These are phyloP conservation scores for Lepisosteus oculatus DNA, from an alignment of 2,113 vertebrate species.

Conservation along the genomic window DNA sequence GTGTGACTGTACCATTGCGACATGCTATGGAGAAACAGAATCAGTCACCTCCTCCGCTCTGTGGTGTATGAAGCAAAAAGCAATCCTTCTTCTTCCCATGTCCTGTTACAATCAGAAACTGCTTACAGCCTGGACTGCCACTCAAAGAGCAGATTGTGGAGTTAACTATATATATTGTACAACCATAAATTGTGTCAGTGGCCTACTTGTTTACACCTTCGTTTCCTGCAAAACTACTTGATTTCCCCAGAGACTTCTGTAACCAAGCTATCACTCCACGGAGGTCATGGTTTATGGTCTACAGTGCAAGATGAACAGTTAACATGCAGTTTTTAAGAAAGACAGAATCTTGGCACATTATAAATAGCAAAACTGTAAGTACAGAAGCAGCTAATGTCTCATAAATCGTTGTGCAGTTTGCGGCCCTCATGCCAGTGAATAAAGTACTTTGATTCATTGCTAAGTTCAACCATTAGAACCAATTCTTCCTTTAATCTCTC, in stretches of 20 bases:
- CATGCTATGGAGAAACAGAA: too few relatives aligned
- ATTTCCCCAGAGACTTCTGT: slow-evolving; percentile 59
- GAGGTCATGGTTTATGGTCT: slow-evolving; percentile 46
- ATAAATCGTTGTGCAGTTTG: slow-evolving; percentile 43
- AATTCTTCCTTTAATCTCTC: slow-evolving; percentile 42
- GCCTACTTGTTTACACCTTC: slow-evolving; percentile 58
- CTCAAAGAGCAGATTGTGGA: slow-evolving; percentile 21
- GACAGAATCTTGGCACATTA: slow-evolving; percentile 14
- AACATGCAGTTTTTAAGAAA: slow-evolving; percentile 40
- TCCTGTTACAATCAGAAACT: too few relatives aligned
- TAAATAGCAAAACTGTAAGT: slow-evolving; percentile 33
- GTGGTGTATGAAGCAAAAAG: too few relatives aligned
- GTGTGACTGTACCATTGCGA: too few relatives aligned
- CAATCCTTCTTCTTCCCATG: too few relatives aligned
- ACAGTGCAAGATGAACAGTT: slow-evolving; percentile 46
- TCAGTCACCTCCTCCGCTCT: too few relatives aligned
- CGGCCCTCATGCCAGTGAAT: slow-evolving; percentile 32
- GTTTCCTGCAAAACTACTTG: slow-evolving; percentile 62
- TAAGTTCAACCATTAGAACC: slow-evolving; percentile 34
- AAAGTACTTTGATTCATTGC: slow-evolving; percentile 37
- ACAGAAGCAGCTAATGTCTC: slow-evolving; percentile 25
- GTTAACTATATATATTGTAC: slow-evolving; percentile 28
- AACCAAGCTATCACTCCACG: slow-evolving; percentile 25
- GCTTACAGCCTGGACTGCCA: too few relatives aligned
- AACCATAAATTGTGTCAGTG: slow-evolving; percentile 50